Evolutionary conservation across 2,888 invertebrate species (phyloP).

Genomic region (Drosophila austrosaltans): DNA sequence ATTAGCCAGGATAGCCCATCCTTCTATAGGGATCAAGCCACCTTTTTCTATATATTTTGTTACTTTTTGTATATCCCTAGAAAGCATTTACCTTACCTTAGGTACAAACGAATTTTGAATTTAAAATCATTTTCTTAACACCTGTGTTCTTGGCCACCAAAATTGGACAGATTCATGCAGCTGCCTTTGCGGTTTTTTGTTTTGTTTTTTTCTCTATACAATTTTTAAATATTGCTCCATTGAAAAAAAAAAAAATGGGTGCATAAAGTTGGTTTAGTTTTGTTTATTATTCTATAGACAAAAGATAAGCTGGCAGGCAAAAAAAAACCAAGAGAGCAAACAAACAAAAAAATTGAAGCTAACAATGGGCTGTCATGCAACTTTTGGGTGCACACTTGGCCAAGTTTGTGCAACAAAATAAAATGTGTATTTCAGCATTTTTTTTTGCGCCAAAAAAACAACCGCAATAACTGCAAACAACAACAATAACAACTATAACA

Average conservation of each 20-base stretch:
- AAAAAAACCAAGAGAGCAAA: slow-evolving; percentile 31
- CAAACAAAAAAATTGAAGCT: slow-evolving; percentile 18
- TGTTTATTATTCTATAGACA: slow-evolving; percentile 34
- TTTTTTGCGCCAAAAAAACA: slow-evolving; percentile 42
- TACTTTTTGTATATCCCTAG: too few relatives aligned
- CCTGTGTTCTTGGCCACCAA: slow-evolving; percentile 12
- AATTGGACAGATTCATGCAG: background rate
- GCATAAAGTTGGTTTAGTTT: slow-evolving; percentile 41
- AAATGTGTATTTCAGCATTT: slow-evolving; percentile 63
- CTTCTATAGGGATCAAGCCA: too few relatives aligned
- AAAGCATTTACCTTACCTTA: background rate
- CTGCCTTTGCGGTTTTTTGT: background rate
- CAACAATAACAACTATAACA: slow-evolving; percentile 41
- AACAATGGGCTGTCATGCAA: slow-evolving; percentile 37
- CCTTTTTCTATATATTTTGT: too few relatives aligned
- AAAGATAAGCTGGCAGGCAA: slow-evolving; percentile 32
- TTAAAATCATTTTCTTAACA: background rate
- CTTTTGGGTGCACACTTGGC: slow-evolving; percentile 56
- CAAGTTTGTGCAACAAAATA: slow-evolving; percentile 59
- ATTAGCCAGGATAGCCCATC: too few relatives aligned
- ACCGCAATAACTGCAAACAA: slow-evolving; percentile 19
- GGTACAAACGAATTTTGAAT: background rate
- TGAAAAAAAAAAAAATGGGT: slow-evolving; percentile 20
- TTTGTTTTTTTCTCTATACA: background rate
- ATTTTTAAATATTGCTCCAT: slow-evolving; percentile 28